These are phyloP conservation scores for Candoia aspera DNA, from an alignment of 2,113 vertebrate species.

Conservation along the genomic window DNA sequence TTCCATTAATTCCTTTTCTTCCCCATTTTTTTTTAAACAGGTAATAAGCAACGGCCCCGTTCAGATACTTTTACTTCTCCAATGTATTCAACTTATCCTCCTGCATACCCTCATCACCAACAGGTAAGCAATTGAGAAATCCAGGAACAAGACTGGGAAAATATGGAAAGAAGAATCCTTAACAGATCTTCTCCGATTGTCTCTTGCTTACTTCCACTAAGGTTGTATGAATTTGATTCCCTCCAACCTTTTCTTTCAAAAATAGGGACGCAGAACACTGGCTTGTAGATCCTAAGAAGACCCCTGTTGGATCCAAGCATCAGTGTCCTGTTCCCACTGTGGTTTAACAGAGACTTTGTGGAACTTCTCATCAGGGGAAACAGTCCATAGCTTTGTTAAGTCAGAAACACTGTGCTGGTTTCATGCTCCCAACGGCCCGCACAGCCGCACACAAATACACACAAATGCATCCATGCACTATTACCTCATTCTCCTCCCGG, in stretches of 20 bases:
- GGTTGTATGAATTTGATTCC: background rate
- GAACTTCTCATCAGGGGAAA: background rate
- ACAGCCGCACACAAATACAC: background rate
- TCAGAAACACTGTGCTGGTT: background rate
- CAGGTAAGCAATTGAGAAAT: constrained; percentile 4
- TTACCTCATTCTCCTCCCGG: background rate
- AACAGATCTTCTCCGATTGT: background rate
- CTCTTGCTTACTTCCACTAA: background rate
- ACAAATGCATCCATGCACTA: background rate
- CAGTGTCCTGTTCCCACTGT: background rate
- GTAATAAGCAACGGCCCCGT: background rate
- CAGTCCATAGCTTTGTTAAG: background rate
- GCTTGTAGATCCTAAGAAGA: background rate
- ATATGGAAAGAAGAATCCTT: background rate
- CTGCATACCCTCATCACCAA: background rate
- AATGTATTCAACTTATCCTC: background rate
- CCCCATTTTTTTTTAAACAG: background rate
- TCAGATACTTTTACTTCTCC: background rate
- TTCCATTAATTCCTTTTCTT: background rate
- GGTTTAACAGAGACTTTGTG: background rate
- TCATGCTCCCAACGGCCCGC: background rate
- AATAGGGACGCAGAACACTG: background rate
- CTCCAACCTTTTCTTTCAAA: background rate
- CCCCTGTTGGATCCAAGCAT: background rate
- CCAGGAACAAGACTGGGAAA: too few species aligned